Evolutionary conservation across 2,797 vertebrate genomes (phyloP), one percentile per base, ranked within the genome.

Genomic region (Lateolabrax maculatus): DNA sequence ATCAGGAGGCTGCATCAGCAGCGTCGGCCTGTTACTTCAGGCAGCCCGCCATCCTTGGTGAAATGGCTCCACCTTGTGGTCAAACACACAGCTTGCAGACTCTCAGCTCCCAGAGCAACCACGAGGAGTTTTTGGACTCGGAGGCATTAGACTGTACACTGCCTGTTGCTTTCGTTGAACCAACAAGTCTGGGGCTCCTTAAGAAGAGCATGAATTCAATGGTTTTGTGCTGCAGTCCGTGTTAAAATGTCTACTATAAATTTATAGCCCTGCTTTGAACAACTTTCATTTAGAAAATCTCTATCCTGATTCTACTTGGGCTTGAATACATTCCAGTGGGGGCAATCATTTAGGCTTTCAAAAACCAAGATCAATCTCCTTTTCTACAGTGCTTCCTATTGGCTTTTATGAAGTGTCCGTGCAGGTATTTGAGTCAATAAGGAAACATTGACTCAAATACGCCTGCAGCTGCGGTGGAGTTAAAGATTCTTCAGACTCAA

Each of bases 31-130:
- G 87, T 88, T 89, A 84, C 82, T 79, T 72, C 19, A 6, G 1
- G 6, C 2, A 6, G 41, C 9, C 23, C 53, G 1, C 16, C n/a
- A 16, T 43, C 9, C 3, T 12, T 73, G 62, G 76, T 57, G 11
- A 18, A 80, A 86, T 62, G 76, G 70, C 92, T 9, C 77, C 92
- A 86, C 56, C 93, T 82, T 9, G 87, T 89, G 94, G 85, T 34
- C 0, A 63, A 29, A 68, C 2, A 0, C 0, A 2, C 12, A 2
- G 3, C 21, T 3, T 49, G 39, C 68, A 61, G 1, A 11, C 13
- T 6, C 0, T 4, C 2, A n/a, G 6, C n/a, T 6, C n/a, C 1
- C 6, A 2, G 8, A 15, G 15, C 9, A 6, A 18, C 16, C 23
- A 6, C 0, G 2, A 2, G 15, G 55, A 0, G 4, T 29, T 4